Percentiles rank a stretch among this genome's conserved stretches.
These are phyloP conservation scores for Apteryx mantelli DNA, from an alignment of 2,113 vertebrate species.

Conservation along the genomic window DNA sequence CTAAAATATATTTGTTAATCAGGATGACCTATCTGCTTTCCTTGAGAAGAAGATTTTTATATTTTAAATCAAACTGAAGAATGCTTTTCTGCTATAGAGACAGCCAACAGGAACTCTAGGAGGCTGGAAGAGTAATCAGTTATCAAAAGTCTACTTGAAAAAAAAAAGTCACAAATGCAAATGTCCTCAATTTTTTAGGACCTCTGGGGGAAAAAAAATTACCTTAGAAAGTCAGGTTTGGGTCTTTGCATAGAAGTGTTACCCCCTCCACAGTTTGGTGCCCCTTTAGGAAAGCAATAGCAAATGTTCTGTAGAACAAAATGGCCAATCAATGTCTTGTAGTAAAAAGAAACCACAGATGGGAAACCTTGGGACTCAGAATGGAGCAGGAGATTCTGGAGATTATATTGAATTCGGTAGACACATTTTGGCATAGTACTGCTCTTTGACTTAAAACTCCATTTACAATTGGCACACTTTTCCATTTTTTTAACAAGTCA, in stretches of 20 bases:
- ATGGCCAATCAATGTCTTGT: not conserved
- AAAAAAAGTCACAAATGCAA: not conserved
- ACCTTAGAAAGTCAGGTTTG: not conserved
- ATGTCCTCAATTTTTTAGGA: not conserved
- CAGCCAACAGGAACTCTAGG: not conserved
- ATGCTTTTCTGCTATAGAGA: not conserved
- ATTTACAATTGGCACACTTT: not conserved
- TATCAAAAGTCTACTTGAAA: not conserved
- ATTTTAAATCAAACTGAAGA: not conserved
- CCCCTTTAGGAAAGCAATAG: not conserved
- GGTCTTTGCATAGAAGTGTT: not conserved
- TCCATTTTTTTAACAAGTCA: not conserved
- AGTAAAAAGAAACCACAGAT: not conserved
- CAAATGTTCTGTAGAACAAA: not conserved
- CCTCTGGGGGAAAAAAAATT: not conserved
- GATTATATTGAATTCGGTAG: not conserved
- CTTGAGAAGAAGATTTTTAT: not conserved
- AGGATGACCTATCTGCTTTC: not conserved
- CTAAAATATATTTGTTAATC: not conserved
- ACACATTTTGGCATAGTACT: not conserved
- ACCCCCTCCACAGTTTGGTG: not conserved
- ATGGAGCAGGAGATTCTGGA: not conserved
- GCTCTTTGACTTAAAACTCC: not conserved
- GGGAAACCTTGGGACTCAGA: not conserved
- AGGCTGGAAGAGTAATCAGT: not conserved